A percentile compares a stretch with the other conserved stretches of the same genome.
Evolutionary conservation across 1,140 invertebrate species (phyloP).

Genomic region (Phymorhynchus buccinoides): DNA sequence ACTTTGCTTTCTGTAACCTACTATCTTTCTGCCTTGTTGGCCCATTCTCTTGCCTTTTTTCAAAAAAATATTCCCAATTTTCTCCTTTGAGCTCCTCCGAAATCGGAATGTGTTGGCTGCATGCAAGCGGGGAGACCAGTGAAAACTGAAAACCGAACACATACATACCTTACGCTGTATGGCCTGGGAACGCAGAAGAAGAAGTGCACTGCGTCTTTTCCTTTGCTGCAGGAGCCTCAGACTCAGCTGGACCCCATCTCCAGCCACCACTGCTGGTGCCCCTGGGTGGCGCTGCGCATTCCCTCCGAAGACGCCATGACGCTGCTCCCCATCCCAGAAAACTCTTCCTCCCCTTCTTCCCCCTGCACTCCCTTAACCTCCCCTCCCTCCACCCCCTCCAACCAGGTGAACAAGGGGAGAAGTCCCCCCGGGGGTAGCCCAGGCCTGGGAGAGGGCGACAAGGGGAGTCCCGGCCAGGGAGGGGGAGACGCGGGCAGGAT

Average conservation of each 20-base stretch:
- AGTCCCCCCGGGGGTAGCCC: not conserved
- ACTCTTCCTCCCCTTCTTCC: not conserved
- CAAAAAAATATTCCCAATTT: too few species aligned
- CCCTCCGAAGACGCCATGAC: slow-evolving; percentile 26
- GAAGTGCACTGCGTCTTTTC: not conserved
- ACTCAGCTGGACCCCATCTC: slow-evolving; percentile 47
- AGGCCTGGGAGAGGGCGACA: too few species aligned
- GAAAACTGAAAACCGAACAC: too few species aligned
- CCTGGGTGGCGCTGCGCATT: slow-evolving; percentile 46
- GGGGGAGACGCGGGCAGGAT: not conserved
- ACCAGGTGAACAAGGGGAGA: not conserved
- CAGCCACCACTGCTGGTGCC: slow-evolving; percentile 56
- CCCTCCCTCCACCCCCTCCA: not conserved
- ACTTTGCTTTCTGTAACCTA: too few species aligned
- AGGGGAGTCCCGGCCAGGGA: not conserved
- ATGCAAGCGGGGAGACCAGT: too few species aligned
- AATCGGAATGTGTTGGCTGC: too few species aligned
- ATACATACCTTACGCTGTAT: too few species aligned
- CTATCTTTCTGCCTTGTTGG: too few species aligned
- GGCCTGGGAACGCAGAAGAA: too few species aligned
- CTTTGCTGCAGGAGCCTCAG: slow-evolving; percentile 36
- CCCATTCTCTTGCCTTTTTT: too few species aligned
- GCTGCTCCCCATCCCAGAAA: not conserved
- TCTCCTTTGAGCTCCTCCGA: too few species aligned
- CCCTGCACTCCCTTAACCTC: not conserved